Percentiles rank a stretch among this genome's conserved stretches.
phyloP scores from a whole-genome alignment of 2,113 vertebrate genomes.

The Microcebus lehilahytsara region DNA sequence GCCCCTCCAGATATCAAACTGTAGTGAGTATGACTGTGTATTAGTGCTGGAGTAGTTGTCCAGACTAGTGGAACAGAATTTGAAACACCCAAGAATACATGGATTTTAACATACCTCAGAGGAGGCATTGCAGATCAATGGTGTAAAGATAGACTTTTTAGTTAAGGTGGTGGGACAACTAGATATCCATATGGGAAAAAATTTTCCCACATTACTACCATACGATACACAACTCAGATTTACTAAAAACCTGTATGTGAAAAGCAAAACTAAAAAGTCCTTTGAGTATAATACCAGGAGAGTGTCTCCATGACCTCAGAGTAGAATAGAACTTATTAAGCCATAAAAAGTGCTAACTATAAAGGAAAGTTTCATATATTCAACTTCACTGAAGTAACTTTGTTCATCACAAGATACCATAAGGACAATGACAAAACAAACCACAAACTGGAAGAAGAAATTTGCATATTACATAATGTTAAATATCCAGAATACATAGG shows the following conservation, averaged over 20 bases:
- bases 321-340: neutral
- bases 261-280: slow-evolving; percentile 6
- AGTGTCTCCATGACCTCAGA: neutral
- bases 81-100: neutral
- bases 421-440: neutral
- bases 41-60: neutral
- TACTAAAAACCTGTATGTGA: neutral
- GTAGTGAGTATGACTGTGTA: neutral
- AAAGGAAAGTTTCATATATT: neutral
- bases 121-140: neutral
- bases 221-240: neutral
- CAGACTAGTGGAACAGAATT: neutral
- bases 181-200: neutral
- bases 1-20: neutral
- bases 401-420: neutral
- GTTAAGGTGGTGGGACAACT: neutral
- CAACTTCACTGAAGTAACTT: neutral
- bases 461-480: neutral
- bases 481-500: neutral
- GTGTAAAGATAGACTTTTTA: neutral
- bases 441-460: neutral
- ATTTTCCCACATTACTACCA: neutral
- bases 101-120: neutral
- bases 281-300: neutral
- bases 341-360: neutral